Evolutionary conservation across 1,140 invertebrate species (phyloP), one percentile per base, ranked within the genome.

Genomic region (Holotrichia oblita): DNA sequence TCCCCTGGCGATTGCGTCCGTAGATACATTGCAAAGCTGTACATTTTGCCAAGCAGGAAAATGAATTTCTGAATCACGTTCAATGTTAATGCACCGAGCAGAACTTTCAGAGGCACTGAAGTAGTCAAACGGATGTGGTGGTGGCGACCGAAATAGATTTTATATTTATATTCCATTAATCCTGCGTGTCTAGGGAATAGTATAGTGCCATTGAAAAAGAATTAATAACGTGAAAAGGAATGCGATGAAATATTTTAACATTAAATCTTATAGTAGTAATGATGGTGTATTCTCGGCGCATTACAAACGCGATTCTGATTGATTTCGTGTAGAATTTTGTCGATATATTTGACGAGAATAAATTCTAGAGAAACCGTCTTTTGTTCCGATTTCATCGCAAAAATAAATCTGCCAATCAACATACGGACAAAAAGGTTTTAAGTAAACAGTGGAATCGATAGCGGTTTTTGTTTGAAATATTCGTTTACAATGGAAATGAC

Each of bases 131-230:
- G 48, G 48, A 55, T 55, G 48, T 55, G 48, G 48, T 55, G 48
- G 48, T 55, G 48, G 48, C 48, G 48, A 55, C 48, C 48, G 48
- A 55, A 55, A 55, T 55, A 55, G 48, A 55, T 55, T 55, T 55
- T 55, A 55, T 55, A 55, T 55, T 55, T 55, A 55, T 55, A 55
- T 55, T 55, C 48, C 48, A 55, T 55, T 55, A 55, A 55, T 55
- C 48, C 48, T 55, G 48, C 14, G 14, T 6, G 48, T 55, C 48
- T 55, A 17, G 17, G 14, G 48, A 55, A 17, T 55, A 17, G 48
- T 55, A 55, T 14, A 55, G 48, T 17, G 48, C 48, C 48, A 55
- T 55, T 55, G 48, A 55, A 55, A 55, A 55, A 55, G 48, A 55
- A 55, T 55, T 55, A 55, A 55, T 55, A 55, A 55, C 48, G 48